phyloP scores from a whole-genome alignment of 2,888 invertebrate species.

The Pyrocoelia pectoralis region DNA sequence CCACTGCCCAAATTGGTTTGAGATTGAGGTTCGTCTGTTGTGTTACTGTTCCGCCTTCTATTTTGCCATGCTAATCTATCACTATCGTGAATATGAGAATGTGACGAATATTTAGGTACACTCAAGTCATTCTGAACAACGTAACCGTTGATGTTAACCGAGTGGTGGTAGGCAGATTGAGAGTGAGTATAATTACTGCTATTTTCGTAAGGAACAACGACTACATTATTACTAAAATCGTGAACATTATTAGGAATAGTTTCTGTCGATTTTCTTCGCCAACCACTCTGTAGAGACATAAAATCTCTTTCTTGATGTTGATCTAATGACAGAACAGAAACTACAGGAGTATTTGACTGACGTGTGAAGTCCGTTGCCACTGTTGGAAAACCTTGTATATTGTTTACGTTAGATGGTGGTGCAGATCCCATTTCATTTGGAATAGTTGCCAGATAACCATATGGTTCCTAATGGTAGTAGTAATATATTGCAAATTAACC shows the following conservation, averaged over 20 bases:
- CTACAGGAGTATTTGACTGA: constrained; percentile 56
- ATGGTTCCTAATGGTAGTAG: neutral
- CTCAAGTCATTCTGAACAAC: constrained; percentile 10
- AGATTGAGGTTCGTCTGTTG: constrained; percentile 10
- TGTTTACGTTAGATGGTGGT: constrained; percentile 7
- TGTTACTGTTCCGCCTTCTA: constrained; percentile 14
- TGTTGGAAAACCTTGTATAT: constrained; percentile 3
- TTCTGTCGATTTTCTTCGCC: constrained; percentile 45
- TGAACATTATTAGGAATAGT: constrained; percentile 19
- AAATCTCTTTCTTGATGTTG: constrained; percentile 57
- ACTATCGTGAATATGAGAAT: neutral
- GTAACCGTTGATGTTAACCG: constrained; percentile 18
- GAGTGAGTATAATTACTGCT: constrained; percentile 13
- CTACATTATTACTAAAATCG: constrained; percentile 14
- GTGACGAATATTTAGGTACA: neutral
- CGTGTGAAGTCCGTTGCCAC: constrained; percentile 39
- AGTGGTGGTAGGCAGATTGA: neutral
- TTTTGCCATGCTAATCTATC: constrained; percentile 12
- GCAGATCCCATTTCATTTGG: constrained; percentile 12
- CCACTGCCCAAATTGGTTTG: too few relatives aligned
- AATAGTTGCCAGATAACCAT: constrained; percentile 2
- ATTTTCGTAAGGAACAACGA: constrained; percentile 8
- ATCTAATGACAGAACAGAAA: constrained; percentile 55
- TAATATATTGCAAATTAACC: neutral
- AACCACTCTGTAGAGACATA: constrained; percentile 57